Conservation (phyloP, 2,113 vertebrate species). For the Arothron firmamentum region DNA sequence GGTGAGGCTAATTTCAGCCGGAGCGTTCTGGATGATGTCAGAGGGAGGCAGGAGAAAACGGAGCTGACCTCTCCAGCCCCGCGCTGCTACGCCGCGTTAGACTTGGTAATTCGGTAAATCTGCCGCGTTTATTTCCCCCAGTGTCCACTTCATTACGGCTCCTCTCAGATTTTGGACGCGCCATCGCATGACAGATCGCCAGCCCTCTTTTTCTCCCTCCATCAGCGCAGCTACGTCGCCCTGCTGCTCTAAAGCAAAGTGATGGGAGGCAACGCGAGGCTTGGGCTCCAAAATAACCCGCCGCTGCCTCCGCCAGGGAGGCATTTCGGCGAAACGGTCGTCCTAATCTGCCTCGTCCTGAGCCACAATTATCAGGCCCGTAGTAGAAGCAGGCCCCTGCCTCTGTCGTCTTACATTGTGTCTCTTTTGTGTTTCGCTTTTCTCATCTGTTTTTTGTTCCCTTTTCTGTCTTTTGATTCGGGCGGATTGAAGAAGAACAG, state of each 20-base stretch:
- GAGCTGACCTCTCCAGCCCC: constrained; percentile 66
- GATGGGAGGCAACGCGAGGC: constrained; percentile 47
- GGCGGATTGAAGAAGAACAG: constrained; percentile 72
- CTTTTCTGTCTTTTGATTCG: constrained; percentile 72
- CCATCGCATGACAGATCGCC: constrained; percentile 56
- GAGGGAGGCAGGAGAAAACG: constrained; percentile 52
- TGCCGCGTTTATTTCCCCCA: constrained; percentile 51
- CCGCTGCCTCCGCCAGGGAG: constrained; percentile 53
- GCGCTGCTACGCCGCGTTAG: constrained; percentile 58
- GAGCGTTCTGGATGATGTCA: constrained; percentile 65
- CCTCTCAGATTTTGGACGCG: constrained; percentile 49
- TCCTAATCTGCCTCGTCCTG: constrained; percentile 71
- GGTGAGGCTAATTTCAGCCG: constrained; percentile 70
- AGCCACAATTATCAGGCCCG: constrained; percentile 70
- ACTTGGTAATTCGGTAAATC: constrained; percentile 61
- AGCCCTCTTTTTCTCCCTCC: constrained; percentile 38
- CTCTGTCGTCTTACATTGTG: constrained; percentile 63
- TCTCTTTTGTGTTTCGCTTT: constrained; percentile 66
- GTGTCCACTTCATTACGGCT: constrained; percentile 60
- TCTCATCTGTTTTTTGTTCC: constrained; percentile 63
- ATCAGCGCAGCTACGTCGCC: constrained; percentile 27
- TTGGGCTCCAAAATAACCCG: constrained; percentile 63
- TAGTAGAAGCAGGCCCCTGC: constrained; percentile 56
- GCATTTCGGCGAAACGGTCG: constrained; percentile 48
- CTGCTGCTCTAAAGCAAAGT: constrained; percentile 52